Evolutionary conservation across 2,113 vertebrate species (phyloP).

Genomic region (Montifringilla adamsi): DNA sequence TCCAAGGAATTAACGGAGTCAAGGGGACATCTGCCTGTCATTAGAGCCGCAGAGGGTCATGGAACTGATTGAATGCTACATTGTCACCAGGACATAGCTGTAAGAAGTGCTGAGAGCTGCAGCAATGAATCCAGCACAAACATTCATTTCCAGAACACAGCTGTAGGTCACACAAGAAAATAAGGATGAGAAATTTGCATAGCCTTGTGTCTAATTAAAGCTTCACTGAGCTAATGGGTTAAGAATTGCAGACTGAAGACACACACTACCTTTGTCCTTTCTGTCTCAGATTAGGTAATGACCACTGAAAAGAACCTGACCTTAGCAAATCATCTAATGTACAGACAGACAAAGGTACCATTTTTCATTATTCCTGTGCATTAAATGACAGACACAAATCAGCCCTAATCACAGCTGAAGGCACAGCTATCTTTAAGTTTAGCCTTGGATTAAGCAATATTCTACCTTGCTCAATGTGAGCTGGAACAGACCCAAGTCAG

Average conservation of each 20-base stretch:
- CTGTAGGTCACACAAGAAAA: background rate
- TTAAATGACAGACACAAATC: constrained; percentile 15
- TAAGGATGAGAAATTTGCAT: background rate
- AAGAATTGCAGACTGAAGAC: background rate
- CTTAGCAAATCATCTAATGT: background rate
- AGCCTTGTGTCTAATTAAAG: background rate
- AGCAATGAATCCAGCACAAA: background rate
- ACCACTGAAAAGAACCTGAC: background rate
- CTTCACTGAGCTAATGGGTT: background rate
- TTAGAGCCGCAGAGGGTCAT: background rate
- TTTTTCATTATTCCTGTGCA: background rate
- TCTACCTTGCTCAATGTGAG: background rate
- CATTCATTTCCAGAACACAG: background rate
- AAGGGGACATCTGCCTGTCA: background rate
- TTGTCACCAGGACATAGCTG: background rate
- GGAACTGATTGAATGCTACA: background rate
- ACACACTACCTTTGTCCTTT: background rate
- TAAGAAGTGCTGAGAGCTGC: constrained; percentile 39
- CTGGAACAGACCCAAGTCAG: background rate
- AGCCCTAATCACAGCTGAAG: background rate
- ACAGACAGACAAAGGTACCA: background rate
- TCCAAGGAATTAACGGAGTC: background rate
- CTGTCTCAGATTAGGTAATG: background rate
- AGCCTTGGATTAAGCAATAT: constrained; percentile 25
- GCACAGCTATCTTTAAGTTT: background rate